Base-by-base conservation (phyloP, 1,140 invertebrate species). In the Trinorchestia longiramus region DNA sequence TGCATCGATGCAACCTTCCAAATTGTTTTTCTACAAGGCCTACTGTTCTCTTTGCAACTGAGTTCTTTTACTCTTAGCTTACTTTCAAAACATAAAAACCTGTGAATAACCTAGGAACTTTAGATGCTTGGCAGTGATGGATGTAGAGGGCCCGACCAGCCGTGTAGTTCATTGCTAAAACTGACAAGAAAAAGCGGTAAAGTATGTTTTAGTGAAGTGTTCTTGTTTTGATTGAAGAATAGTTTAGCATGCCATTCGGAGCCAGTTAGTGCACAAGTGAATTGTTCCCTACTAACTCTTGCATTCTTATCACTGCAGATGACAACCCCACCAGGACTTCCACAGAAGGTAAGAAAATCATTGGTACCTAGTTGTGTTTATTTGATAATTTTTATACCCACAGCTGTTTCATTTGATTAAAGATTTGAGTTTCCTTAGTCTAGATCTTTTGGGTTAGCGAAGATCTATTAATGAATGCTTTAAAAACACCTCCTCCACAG, bases 261-360 rank as follows among this genome's bases (percentile, higher is more conserved):
- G 62, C 62, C 62, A 77, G 62, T 77, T 77, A 77, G 62, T 77
- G 62, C 36, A 1, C 28, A 77, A 77, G 62, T 77, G 62, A 77
- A 36, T 28, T 36, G 62, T 77, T 77, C 62, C 62, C 62, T 42
- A 90, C 88, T 90, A 90, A 90, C 88, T 90, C 11, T 8, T 1
- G 15, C 43, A 42, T 90, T 90, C 88, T 90, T 90, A 36, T 90
- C 41, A 90, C 88, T 90, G 88, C 88, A 90, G 88, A 90, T 90
- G 4, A 43, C n/a, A 90, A 90, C 88, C 11, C 88, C 88, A 36
- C n/a, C 88, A 41, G 88, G 4, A 90, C 88, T 28, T 15, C n/a
- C 36, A 43, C 88, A 0, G 43, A 90, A 90, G 88, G 88, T 90
- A 43, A 90, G 88, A 90, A 41, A 77, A 36, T 36, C 62, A 77